These are phyloP conservation scores for Gymnogyps californianus DNA, from an alignment of 2,113 vertebrate genomes.

Conservation along the genomic window DNA sequence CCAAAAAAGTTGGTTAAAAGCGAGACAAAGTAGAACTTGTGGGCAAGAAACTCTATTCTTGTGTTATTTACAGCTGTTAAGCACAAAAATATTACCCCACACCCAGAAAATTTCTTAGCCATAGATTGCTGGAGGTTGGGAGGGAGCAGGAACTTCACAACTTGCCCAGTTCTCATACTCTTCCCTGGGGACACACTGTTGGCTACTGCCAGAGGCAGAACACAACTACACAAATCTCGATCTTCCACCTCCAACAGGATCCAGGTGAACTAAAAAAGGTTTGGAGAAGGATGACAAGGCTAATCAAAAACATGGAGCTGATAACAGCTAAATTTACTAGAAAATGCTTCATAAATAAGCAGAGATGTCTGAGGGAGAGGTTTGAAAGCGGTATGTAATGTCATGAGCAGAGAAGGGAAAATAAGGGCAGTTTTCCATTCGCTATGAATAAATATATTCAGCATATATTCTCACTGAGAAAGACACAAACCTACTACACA, in stretches of 20 bases:
- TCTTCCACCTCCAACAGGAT: background rate
- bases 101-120: background rate
- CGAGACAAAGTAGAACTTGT: background rate
- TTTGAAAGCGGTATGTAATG: background rate
- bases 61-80: background rate
- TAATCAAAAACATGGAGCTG: background rate
- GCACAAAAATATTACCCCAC: background rate
- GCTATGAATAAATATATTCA: background rate
- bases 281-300: background rate
- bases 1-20: background rate
- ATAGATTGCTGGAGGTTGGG: background rate
- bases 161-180: background rate
- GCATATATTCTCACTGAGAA: background rate
- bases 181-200: background rate
- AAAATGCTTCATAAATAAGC: background rate
- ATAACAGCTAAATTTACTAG: background rate
- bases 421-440: background rate
- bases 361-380: background rate
- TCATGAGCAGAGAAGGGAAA: background rate
- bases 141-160: background rate
- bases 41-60: background rate
- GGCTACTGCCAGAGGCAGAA: background rate
- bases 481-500: background rate
- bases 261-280: background rate
- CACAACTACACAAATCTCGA: background rate